Conservation (phyloP, 2,113 vertebrate species). For the Phalacrocorax carbo region DNA sequence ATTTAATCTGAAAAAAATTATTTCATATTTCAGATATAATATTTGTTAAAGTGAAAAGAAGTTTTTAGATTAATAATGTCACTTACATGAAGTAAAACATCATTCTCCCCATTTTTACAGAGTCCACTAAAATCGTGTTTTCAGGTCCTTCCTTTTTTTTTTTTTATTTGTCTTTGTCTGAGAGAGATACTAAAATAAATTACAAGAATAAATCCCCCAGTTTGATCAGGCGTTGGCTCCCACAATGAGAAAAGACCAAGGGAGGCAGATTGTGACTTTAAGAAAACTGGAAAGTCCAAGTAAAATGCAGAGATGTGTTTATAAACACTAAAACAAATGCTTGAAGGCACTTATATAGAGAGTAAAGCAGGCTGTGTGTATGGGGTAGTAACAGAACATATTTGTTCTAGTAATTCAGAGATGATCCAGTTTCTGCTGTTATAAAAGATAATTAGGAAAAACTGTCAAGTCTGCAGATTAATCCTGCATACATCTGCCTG, state of each 20-base stretch:
- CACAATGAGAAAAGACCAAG: not conserved
- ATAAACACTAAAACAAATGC: not conserved
- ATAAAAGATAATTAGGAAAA: slow-evolving; percentile 75
- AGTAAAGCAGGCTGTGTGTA: not conserved
- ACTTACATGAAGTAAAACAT: not conserved
- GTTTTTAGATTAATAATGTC: not conserved
- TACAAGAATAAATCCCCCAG: not conserved
- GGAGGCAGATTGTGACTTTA: not conserved
- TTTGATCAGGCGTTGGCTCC: not conserved
- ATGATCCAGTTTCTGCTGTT: slow-evolving; percentile 60
- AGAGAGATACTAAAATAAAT: not conserved
- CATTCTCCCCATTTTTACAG: fast-evolving
- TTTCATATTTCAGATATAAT: not conserved
- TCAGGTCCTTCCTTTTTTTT: fast-evolving
- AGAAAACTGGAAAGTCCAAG: not conserved
- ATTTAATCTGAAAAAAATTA: not conserved
- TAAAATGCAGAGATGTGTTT: not conserved
- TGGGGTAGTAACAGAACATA: slow-evolving; percentile 19
- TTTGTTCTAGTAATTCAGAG: slow-evolving; percentile 56
- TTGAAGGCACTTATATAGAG: not conserved
- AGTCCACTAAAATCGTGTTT: fast-evolving
- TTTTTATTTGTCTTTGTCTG: not conserved
- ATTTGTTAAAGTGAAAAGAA: not conserved
- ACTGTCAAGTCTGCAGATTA: slow-evolving; percentile 76
- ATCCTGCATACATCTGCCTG: slow-evolving; percentile 71